These are phyloP conservation scores for Eulemur macaco DNA, from an alignment of 2,113 vertebrate genomes.

Conservation along the genomic window DNA sequence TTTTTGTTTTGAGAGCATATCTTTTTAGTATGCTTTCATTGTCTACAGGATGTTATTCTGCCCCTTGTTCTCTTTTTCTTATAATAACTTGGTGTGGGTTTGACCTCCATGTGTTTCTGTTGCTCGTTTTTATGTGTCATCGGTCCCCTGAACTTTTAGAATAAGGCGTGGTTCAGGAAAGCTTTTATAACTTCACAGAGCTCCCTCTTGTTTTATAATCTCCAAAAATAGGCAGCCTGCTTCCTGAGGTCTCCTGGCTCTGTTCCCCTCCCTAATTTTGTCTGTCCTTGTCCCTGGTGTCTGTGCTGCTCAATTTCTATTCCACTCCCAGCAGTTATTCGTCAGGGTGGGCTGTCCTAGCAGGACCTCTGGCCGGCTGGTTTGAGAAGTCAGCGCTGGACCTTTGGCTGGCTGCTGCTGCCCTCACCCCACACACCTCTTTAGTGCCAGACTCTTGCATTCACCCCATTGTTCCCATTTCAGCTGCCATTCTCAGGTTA, in stretches of 20 bases:
- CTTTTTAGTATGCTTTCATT: not conserved
- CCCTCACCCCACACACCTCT: not conserved
- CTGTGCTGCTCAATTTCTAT: not conserved
- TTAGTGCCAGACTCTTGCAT: not conserved
- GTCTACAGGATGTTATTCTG: not conserved
- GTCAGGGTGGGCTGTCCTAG: not conserved
- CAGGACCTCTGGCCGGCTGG: not conserved
- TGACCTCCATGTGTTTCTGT: not conserved
- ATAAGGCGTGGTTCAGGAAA: not conserved
- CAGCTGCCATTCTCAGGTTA: not conserved
- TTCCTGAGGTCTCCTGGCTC: not conserved
- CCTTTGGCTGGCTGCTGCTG: not conserved
- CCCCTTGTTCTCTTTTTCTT: not conserved
- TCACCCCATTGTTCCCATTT: too few species aligned
- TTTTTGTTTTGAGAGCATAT: not conserved
- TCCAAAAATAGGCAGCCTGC: not conserved
- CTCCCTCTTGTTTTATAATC: not conserved
- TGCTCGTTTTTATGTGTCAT: not conserved
- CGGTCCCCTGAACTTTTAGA: not conserved
- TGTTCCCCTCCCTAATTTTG: not conserved
- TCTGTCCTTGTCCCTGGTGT: not conserved
- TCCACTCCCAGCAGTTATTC: not conserved
- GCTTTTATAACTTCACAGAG: not conserved
- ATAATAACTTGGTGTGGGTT: not conserved
- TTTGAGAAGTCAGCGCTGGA: not conserved